Conservation (phyloP, 2,113 vertebrate species). For the Gila orcuttii region DNA sequence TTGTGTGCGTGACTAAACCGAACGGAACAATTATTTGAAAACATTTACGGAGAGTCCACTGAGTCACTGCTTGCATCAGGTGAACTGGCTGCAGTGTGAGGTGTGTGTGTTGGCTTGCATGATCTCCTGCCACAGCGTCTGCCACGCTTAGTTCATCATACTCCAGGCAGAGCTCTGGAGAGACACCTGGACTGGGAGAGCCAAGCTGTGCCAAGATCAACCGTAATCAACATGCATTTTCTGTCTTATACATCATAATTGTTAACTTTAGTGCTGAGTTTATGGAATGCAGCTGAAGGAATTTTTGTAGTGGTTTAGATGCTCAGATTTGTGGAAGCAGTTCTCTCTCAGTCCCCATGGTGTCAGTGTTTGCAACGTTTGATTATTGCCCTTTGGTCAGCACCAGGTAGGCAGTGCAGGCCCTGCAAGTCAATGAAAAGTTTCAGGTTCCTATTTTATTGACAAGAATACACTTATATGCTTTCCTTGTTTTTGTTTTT, state of each 20-base stretch:
- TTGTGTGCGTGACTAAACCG: not conserved
- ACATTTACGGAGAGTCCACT: not conserved
- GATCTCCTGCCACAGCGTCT: constrained; percentile 33
- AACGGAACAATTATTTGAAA: constrained; percentile 6
- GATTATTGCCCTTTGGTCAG: constrained; percentile 16
- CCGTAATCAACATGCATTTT: constrained; percentile 74
- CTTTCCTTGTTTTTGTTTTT: not conserved
- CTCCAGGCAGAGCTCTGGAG: constrained; percentile 58
- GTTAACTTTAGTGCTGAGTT: constrained; percentile 69
- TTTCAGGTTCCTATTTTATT: not conserved
- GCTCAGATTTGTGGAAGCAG: constrained; percentile 55
- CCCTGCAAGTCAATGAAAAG: constrained; percentile 28
- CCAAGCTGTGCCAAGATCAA: constrained; percentile 64
- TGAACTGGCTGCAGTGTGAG: constrained; percentile 22
- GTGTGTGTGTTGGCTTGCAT: not conserved
- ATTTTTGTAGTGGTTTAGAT: constrained; percentile 33
- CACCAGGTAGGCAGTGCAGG: not conserved
- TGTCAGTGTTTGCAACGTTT: constrained; percentile 74
- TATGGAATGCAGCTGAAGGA: constrained; percentile 60
- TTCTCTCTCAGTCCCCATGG: constrained; percentile 69
- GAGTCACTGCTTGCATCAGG: constrained; percentile 24
- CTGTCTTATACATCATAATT: constrained; percentile 71
- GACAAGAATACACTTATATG: not conserved
- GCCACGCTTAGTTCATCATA: constrained; percentile 40
- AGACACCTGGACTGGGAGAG: constrained; percentile 64